Evolutionary conservation across 2,797 vertebrate species (phyloP).

Genomic region (Tenualosa ilisha): DNA sequence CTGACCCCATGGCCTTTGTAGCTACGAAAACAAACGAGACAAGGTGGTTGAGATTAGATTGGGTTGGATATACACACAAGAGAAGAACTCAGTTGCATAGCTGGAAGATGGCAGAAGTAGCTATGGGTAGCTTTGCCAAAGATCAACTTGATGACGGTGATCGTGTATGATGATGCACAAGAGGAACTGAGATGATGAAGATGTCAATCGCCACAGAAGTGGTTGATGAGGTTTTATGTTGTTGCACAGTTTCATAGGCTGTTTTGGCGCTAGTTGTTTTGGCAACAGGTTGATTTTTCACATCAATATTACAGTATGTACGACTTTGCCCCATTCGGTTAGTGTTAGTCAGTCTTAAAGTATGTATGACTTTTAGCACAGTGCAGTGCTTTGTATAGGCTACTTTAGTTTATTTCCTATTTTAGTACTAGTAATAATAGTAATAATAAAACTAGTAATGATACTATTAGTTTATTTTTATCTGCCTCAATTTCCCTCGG

Average conservation of each 20-base stretch:
- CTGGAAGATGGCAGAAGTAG: not conserved
- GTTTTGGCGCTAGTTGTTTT: no score
- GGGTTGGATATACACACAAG: not conserved
- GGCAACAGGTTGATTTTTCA: no score
- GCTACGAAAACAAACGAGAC: constrained; percentile 42
- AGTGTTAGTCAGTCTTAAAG: no score
- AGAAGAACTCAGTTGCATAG: not conserved
- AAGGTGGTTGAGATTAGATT: not conserved
- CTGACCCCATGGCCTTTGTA: constrained; percentile 49
- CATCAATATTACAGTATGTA: no score
- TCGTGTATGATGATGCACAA: not conserved
- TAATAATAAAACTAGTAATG: no score
- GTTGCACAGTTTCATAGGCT: not conserved
- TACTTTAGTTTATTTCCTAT: no score
- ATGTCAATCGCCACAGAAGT: not conserved
- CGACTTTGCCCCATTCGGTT: no score
- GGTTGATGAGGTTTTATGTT: not conserved
- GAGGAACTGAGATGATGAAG: not conserved
- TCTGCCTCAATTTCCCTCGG: no score
- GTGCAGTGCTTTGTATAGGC: no score
- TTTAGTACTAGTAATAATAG: no score
- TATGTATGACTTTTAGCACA: no score
- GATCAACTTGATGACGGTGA: not conserved
- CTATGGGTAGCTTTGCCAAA: not conserved
- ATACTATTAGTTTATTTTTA: no score